phyloP scores from a whole-genome alignment of 53 echinoderm and acorn worm genomes.

The Pentamera pediparva region DNA sequence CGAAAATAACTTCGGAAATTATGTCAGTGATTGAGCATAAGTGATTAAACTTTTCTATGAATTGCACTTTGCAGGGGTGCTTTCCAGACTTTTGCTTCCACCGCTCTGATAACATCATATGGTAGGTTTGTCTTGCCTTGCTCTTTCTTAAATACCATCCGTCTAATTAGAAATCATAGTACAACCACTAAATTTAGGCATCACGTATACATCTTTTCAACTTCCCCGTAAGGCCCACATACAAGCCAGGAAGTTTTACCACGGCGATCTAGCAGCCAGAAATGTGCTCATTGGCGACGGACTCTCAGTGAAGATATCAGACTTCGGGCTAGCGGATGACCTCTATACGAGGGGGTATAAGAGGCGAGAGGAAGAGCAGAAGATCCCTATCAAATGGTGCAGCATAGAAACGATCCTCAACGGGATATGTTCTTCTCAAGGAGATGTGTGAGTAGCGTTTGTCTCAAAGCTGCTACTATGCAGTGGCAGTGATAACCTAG shows the following conservation, averaged over 20 bases:
- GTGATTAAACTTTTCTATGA: too few relatives aligned
- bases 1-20: too few relatives aligned
- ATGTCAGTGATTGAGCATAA: too few relatives aligned
- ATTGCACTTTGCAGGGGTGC: too few relatives aligned
- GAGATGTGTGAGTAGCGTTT: constrained; percentile 14
- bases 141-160: too few relatives aligned
- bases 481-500: too few relatives aligned
- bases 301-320: not conserved
- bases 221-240: constrained; percentile 3
- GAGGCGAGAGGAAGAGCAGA: constrained; percentile 4
- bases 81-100: too few relatives aligned
- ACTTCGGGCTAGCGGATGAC: constrained; percentile 27
- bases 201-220: too few relatives aligned
- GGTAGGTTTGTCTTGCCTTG: too few relatives aligned
- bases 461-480: not conserved
- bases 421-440: constrained; percentile 18
- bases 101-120: too few relatives aligned
- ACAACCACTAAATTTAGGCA: too few relatives aligned
- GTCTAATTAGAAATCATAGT: too few relatives aligned
- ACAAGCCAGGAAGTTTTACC: not conserved
- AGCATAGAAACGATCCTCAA: constrained; percentile 20
- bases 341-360: constrained; percentile 13
- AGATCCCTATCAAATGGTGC: constrained; percentile 24
- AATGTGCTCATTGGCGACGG: constrained; percentile 15
- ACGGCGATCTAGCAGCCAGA: constrained; percentile 17